These are phyloP conservation scores for Hyperoplus immaculatus DNA, from an alignment of 2,797 vertebrate genomes.

Conservation along the genomic window DNA sequence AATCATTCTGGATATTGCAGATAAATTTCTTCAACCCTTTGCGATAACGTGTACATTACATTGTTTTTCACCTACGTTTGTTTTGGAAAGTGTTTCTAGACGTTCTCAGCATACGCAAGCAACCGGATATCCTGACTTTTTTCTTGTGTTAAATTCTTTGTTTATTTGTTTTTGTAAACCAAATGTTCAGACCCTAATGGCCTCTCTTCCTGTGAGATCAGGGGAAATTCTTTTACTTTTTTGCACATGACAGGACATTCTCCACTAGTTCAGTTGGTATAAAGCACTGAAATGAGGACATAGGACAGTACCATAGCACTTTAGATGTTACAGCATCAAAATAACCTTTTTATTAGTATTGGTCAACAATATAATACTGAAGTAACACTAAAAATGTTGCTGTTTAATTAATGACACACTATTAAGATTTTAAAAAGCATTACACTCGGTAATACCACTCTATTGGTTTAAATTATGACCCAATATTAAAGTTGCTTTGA, in stretches of 20 bases:
- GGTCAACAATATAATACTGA: no score
- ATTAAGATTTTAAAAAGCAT: no score
- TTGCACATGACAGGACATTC: background rate
- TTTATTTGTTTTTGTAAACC: conserved; percentile 29
- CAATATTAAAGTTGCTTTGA: no score
- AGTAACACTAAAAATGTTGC: no score
- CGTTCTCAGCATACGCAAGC: background rate
- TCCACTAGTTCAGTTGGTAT: background rate
- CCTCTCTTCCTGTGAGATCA: background rate
- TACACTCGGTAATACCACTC: no score
- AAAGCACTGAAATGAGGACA: background rate
- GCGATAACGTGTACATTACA: background rate
- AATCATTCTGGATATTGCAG: background rate
- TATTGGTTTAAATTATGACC: no score
- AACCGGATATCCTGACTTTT: background rate
- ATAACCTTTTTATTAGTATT: no score
- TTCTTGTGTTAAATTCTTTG: background rate
- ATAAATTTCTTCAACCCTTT: background rate
- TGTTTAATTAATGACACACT: no score
- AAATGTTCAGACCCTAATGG: background rate
- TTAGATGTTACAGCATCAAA: no score
- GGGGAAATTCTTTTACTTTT: background rate
- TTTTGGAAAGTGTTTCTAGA: no score
- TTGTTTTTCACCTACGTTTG: background rate
- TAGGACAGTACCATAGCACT: no score